A percentile compares a stretch with the other conserved stretches of the same genome.
phyloP scores from a whole-genome alignment of 2,113 vertebrate species.

The Rhinoderma darwinii region DNA sequence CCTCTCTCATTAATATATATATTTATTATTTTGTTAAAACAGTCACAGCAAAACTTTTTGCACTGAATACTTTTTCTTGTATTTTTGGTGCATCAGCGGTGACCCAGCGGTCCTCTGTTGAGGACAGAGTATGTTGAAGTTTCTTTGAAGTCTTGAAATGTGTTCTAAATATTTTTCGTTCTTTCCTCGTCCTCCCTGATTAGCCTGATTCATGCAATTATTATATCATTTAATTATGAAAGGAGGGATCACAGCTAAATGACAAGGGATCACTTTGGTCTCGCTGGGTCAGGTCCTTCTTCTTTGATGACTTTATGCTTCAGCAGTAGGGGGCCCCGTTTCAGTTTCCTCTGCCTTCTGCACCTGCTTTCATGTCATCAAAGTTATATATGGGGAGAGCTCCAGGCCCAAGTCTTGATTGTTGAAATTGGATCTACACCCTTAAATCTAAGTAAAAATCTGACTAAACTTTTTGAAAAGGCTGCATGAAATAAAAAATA shows the following conservation, averaged over 20 bases:
- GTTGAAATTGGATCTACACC: conserved; percentile 18
- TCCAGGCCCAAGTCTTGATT: conserved; percentile 10
- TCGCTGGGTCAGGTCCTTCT: conserved; percentile 16
- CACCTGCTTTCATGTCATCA: conserved; percentile 42
- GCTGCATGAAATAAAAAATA: not conserved
- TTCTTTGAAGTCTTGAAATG: conserved; percentile 2
- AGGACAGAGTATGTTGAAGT: not conserved
- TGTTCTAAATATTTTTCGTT: not conserved
- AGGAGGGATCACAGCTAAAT: not conserved
- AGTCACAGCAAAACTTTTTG: too few relatives aligned
- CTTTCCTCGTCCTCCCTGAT: not conserved
- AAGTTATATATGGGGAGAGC: not conserved
- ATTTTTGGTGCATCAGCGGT: too few relatives aligned
- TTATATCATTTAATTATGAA: conserved; percentile 5
- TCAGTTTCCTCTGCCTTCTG: not conserved
- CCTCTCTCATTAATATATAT: too few relatives aligned
- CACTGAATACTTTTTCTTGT: too few relatives aligned
- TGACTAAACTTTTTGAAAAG: not conserved
- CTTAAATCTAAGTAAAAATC: not conserved
- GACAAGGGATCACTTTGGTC: conserved; percentile 9
- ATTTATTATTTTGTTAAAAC: too few relatives aligned
- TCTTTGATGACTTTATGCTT: conserved; percentile 29
- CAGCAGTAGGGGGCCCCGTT: not conserved
- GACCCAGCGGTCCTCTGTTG: too few relatives aligned
- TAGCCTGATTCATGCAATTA: not conserved